Base-by-base conservation (phyloP, 2,888 invertebrate genomes). In the Corbicula japonica region DNA sequence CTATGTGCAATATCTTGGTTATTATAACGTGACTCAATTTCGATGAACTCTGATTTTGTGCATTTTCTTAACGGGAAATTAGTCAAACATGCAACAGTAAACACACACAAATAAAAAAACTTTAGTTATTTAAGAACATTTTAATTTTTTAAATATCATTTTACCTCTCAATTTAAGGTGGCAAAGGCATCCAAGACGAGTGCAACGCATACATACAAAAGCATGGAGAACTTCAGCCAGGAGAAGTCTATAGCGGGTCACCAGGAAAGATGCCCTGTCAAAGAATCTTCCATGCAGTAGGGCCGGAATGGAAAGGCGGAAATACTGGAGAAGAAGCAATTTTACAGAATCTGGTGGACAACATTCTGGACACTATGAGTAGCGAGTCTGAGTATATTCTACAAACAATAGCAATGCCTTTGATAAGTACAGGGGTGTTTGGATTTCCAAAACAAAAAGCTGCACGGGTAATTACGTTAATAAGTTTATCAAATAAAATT, bases 361-460 rank as follows among this genome's bases (percentile, higher is more conserved):
- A 83, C 15, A 75, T 78, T n/a, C 61, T 90, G 0, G 38, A 60
- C 8, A 48, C 62, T 2, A 76, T 85, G 35, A 35, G 61, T n/a
- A 26, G 41, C 4, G 72, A 71, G n/a, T 54, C 76, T 12, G 35
- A 72, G 5, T 56, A 63, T 2, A 46, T 74, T 0, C 71, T 80
- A 6, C 52, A 30, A 10, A 81, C 85, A 4, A 65, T 90, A 32
- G 90, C 90, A 23, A 66, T 89, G 26, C 90, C 90, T 38, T 85
- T 90, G 0, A 74, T 90, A 15, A 83, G 89, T 72, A 72, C 85
- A 3, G 88, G 88, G 8, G 76, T 84, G 15, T 86, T 83, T 71
- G 84, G 84, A 28, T 87, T 76, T 60, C 86, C 88, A 12, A 18
- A 76, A 21, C n/a, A 58, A 6, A 18, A 23, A 5, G n/a, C 72